A percentile compares a stretch with the other conserved stretches of the same genome.
These are phyloP conservation scores for Sebastes kiyomatsui DNA, from an alignment of 2,797 vertebrate species.

Conservation along the genomic window DNA sequence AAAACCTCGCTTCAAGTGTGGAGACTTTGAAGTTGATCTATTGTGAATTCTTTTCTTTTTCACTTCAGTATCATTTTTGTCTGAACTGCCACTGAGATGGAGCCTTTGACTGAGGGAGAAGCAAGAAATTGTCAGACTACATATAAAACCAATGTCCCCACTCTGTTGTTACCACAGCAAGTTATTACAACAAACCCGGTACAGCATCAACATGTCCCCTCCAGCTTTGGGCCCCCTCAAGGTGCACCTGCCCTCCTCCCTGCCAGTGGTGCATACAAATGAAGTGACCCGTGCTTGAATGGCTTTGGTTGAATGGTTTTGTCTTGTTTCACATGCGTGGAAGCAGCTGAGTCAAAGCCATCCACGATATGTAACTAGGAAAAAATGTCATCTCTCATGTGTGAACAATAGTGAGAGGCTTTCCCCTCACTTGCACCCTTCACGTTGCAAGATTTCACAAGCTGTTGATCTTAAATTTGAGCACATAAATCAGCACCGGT, in stretches of 20 bases:
- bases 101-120: slow-evolving; percentile 8
- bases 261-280: slow-evolving; percentile 15
- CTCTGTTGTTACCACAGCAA: slow-evolving; percentile 21
- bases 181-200: slow-evolving; percentile 10
- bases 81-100: not conserved
- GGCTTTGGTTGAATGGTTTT: slow-evolving; percentile 33
- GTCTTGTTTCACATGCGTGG: slow-evolving; percentile 30
- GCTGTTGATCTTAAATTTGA: slow-evolving; percentile 35
- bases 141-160: slow-evolving; percentile 1
- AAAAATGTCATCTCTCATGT: not conserved
- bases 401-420: slow-evolving; percentile 9
- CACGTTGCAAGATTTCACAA: slow-evolving; percentile 18
- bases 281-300: slow-evolving; percentile 12
- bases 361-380: not conserved
- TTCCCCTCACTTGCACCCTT: not conserved
- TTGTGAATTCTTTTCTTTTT: not conserved
- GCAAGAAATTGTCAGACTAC: slow-evolving; percentile 1
- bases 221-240: slow-evolving; percentile 15
- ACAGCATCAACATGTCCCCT: slow-evolving; percentile 26
- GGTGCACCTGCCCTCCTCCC: not conserved
- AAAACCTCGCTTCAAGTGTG: slow-evolving; percentile 7
- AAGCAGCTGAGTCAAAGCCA: slow-evolving; percentile 21
- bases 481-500: slow-evolving; percentile 7
- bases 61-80: not conserved
- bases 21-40: slow-evolving; percentile 11